Conservation (phyloP, 1,140 invertebrate species). For the Drosophila sulfurigaster region DNA sequence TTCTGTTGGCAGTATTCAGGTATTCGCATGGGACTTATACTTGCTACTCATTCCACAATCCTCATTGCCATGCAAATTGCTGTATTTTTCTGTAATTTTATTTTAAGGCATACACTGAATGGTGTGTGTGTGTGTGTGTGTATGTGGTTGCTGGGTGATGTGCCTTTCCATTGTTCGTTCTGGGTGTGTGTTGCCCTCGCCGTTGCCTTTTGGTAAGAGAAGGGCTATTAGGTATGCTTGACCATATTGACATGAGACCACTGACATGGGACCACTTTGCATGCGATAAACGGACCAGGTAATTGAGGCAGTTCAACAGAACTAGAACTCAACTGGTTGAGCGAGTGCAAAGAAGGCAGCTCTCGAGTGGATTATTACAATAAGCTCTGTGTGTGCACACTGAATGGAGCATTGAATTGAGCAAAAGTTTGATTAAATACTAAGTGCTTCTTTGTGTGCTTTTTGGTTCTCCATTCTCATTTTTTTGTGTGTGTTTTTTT, state of each 20-base stretch:
- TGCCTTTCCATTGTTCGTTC: background rate
- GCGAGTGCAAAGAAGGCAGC: background rate
- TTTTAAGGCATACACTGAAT: slow-evolving; percentile 49
- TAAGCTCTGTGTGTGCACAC: slow-evolving; percentile 38
- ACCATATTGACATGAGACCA: slow-evolving; percentile 40
- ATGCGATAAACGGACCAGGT: slow-evolving; percentile 41
- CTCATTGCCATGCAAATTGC: slow-evolving; percentile 79
- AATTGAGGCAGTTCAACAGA: slow-evolving; percentile 60
- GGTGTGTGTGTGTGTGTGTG: background rate
- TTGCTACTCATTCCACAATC: slow-evolving; percentile 17
- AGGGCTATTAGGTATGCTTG: slow-evolving; percentile 58
- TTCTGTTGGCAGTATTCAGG: background rate
- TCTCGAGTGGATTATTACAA: slow-evolving; percentile 49
- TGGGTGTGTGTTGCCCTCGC: slow-evolving; percentile 31
- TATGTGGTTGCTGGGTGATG: no score
- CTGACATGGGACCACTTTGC: slow-evolving; percentile 44
- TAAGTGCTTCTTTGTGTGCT: slow-evolving; percentile 9
- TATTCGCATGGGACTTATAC: slow-evolving; percentile 11
- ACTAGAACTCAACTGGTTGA: background rate
- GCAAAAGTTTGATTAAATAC: slow-evolving; percentile 26
- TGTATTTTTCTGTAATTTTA: slow-evolving; percentile 78
- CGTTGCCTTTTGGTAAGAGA: slow-evolving; percentile 27
- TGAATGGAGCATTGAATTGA: slow-evolving; percentile 3
- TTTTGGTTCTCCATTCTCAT: background rate
- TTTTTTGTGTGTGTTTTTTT: background rate